These are phyloP conservation scores for Cochlearius cochlearius DNA, from an alignment of 2,113 vertebrate genomes.

Conservation along the genomic window DNA sequence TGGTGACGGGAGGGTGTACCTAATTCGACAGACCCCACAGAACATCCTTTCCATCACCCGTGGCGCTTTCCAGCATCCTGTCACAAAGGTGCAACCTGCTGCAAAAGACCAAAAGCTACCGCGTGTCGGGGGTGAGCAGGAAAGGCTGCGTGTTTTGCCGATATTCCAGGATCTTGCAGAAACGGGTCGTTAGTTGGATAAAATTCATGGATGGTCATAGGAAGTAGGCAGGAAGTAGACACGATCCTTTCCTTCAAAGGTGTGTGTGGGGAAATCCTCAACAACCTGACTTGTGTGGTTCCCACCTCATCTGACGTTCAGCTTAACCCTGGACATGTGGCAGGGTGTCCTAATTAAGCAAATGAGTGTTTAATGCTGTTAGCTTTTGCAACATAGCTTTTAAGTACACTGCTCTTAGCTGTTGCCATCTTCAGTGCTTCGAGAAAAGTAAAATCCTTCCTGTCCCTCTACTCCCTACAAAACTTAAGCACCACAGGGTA, in stretches of 20 bases:
- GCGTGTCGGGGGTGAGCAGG: not conserved
- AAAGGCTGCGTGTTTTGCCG: not conserved
- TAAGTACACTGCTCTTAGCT: not conserved
- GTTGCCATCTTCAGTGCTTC: not conserved
- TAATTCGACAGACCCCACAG: not conserved
- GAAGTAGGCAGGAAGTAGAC: not conserved
- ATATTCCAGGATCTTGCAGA: not conserved
- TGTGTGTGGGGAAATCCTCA: not conserved
- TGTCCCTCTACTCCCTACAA: not conserved
- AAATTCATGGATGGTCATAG: not conserved
- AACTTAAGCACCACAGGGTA: fast-evolving
- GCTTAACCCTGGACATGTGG: not conserved
- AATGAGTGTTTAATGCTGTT: not conserved
- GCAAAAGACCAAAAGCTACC: not conserved
- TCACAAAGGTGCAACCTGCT: not conserved
- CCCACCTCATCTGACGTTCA: not conserved
- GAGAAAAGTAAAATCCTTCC: not conserved
- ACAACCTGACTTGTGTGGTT: not conserved
- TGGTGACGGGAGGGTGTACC: too few relatives aligned
- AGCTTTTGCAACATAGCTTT: not conserved
- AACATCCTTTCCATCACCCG: not conserved
- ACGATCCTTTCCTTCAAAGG: not conserved
- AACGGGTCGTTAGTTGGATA: not conserved
- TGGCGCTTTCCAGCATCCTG: not conserved
- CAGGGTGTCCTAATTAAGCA: not conserved